These are phyloP conservation scores for Scaptomyza tumidula DNA, from an alignment of 2,888 invertebrate species.

Conservation along the genomic window DNA sequence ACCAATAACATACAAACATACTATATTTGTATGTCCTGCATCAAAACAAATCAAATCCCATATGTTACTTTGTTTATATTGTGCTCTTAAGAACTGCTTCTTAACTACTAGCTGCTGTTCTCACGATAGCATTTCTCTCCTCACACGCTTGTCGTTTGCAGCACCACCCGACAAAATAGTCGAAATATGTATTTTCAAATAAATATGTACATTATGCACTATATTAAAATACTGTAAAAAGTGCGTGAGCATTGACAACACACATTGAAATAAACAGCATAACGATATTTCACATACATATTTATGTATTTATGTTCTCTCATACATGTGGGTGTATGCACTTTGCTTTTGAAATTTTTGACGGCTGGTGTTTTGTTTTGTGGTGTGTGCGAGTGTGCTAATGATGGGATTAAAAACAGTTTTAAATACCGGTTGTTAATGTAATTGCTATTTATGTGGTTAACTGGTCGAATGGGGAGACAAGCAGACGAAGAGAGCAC, in stretches of 20 bases:
- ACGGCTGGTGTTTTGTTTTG: slow-evolving; percentile 23
- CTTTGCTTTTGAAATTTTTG: slow-evolving; percentile 25
- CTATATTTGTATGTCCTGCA: neutral
- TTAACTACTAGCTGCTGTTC: neutral
- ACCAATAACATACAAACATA: neutral
- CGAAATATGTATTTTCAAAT: neutral
- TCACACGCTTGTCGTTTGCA: neutral
- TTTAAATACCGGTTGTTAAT: slow-evolving; percentile 72
- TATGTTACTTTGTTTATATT: neutral
- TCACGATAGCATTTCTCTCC: neutral
- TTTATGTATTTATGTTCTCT: neutral
- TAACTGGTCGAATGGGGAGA: slow-evolving; percentile 34
- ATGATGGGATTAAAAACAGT: slow-evolving; percentile 59
- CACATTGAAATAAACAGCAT: neutral
- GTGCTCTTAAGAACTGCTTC: neutral
- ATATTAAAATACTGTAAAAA: neutral
- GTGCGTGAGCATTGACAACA: no score
- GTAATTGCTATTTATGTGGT: slow-evolving; percentile 61
- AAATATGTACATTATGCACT: neutral
- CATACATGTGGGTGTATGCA: neutral
- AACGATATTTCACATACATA: neutral
- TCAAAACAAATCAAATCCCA: neutral
- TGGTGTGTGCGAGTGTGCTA: slow-evolving; percentile 33
- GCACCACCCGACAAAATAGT: slow-evolving; percentile 35
- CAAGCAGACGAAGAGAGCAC: slow-evolving; percentile 23